Conservation (phyloP, 2,113 vertebrate species). For the Pristiophorus japonicus region DNA sequence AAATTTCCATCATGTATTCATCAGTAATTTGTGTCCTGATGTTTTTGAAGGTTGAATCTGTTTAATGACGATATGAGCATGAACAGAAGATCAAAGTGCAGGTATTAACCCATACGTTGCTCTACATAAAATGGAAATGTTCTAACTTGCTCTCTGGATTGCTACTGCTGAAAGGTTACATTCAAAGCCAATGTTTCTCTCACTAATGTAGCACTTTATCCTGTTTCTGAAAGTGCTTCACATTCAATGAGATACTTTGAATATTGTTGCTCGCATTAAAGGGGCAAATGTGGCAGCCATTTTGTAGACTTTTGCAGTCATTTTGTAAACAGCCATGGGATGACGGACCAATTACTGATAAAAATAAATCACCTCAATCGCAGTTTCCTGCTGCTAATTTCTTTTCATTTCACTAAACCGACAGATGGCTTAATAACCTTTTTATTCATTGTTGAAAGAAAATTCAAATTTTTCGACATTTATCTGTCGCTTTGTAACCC, state of each 20-base stretch:
- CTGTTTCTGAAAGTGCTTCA: background rate
- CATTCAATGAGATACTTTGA: background rate
- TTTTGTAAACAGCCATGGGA: background rate
- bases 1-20: background rate
- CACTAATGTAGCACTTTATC: background rate
- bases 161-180: background rate
- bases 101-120: background rate
- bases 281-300: background rate
- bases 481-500: background rate
- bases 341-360: background rate
- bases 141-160: background rate
- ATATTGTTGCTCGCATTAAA: background rate
- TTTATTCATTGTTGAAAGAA: background rate
- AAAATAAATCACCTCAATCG: background rate
- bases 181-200: background rate
- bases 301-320: background rate
- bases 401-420: background rate
- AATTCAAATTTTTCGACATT: background rate
- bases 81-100: background rate
- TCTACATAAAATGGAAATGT: background rate
- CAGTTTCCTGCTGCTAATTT: background rate
- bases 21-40: background rate
- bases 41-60: slow-evolving; percentile 12
- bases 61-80: background rate
- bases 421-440: background rate